Evolutionary conservation across 2,113 vertebrate species (phyloP), one percentile per base, ranked within the genome.

Genomic region (Mustela nigripes): DNA sequence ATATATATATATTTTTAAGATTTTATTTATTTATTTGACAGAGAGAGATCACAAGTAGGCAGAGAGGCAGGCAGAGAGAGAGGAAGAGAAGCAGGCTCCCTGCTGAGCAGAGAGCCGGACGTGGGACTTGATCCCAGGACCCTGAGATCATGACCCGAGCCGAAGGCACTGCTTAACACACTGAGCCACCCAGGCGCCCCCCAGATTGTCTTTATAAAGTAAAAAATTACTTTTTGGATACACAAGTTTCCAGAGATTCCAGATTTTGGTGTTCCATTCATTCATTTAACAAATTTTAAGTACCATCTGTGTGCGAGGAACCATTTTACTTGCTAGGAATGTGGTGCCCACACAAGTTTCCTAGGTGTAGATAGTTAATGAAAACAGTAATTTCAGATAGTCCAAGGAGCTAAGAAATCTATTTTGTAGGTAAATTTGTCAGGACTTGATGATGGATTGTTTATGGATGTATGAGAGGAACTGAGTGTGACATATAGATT

Each of bases 371-470:
- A n/a, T 53, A n/a, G 58, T 76, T 87, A 78, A 86, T 74, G 42
- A 91, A 92, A 91, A 89, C 58, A 28, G n/a, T 88, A 22, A 95
- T 79, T 95, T 79, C 67, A 82, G 81, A n/a, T 36, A 69, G 21
- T 62, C 67, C n/a, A 89, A 97, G 82, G 28, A 87, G 36, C 73
- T 74, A 80, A 93, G 78, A 95, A 80, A 82, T 84, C 31, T 12
- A 21, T 89, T 92, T 95, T 91, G 22, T 19, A 89, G 16, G 11
- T 87, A 76, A 87, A 95, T 8, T 53, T 95, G 2, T 78, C 36
- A 89, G 63, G 48, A 92, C 28, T 89, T 89, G 26, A 50, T 93
- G 60, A 18, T 81, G 24, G n/a, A 36, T 69, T 91, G 28, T 53
- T 78, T 83, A 42, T 89, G 36, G 7, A 18, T 96, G 91, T 95